Base-by-base conservation (phyloP, 2,113 vertebrate genomes). In the Parotia lawesii region DNA sequence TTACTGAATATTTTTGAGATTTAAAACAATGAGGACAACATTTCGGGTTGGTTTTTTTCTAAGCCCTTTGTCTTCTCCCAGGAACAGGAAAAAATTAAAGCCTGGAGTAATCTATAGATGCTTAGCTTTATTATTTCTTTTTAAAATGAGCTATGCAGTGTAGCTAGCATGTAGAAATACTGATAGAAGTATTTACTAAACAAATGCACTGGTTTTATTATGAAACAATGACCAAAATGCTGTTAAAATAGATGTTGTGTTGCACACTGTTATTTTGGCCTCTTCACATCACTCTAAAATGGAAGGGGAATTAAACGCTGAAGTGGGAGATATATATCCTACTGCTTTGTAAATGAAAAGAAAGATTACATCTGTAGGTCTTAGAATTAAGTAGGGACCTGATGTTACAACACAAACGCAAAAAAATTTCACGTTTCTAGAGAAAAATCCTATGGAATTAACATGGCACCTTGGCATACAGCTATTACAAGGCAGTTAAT, bases 401-500 rank as follows among this genome's bases (percentile, higher is more conserved):
- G 58, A 75, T 67, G 25, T 50, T 82, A 48, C 44, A 87, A 87
- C 45, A 69, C 14, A 70, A 71, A 90, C 40, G 29, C 25, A 87
- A 90, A 93, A 85, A 60, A 62, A 54, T 35, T 44, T 35, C 21
- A 37, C 40, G 38, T 66, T 93, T 90, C 78, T 56, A 44, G 71
- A 77, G 85, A 70, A 94, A 83, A 82, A 38, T 53, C 31, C 70
- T 51, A 51, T 76, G 67, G 71, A 79, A 85, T 76, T 73, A 74
- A 61, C 75, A 17, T 56, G 67, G 38, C 51, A 85, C 35, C 67
- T 83, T 73, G 62, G 40, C 76, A 69, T 42, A 29, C 40, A 76
- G 50, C 70, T 91, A 70, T 85, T 88, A 79, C 67, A 90, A 83
- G 35, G 71, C 54, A 66, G 37, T 85, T 95, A 85, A 89, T 70